Base-by-base conservation (phyloP, 2,113 vertebrate genomes). In the Prionailurus viverrinus region DNA sequence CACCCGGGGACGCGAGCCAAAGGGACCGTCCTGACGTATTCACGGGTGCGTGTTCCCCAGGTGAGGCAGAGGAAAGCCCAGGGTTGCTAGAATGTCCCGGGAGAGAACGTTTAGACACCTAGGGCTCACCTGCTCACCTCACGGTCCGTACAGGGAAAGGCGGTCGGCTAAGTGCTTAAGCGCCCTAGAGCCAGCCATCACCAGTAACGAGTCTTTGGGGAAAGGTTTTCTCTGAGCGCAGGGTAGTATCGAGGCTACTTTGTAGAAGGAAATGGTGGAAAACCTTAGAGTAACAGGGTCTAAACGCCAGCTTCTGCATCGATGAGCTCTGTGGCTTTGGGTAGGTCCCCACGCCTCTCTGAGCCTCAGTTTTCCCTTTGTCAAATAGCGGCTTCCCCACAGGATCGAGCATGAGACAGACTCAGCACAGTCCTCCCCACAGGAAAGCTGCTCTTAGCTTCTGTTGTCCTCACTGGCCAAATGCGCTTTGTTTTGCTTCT, bases 41-140 rank as follows among this genome's bases (percentile, higher is more conserved):
- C 15, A 9, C 1, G 0, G 6, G 4, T 0, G 4, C 15, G 2
- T 29, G 1, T 36, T 13, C 18, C 21, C 53, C 23, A 16, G 23
- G 12, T 0, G 23, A 65, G 45, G 65, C 65, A 23, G 55, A 21
- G 7, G 74, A 10, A 51, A 68, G 21, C 45, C 13, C 5, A 0
- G 10, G 73, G 87, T 69, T 29, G 29, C 0, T 6, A 51, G 58
- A 0, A 5, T 8, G 21, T 45, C 73, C 45, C 3, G 23, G 36
- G 69, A 45, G n/a, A 2, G 16, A 63, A 80, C 53, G 10, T 45
- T 2, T 25, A 15, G 58, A 19, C 19, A 14, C 18, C 0, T 2
- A 25, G 41, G 13, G 0, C 23, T 31, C 65, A 3, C 14, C 9
- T 31, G 31, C 63, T 12, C 9, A 0, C 48, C 11, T 58, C 87